Evolutionary conservation across 2,113 vertebrate genomes (phyloP).

Genomic region (Eulemur rufifrons): DNA sequence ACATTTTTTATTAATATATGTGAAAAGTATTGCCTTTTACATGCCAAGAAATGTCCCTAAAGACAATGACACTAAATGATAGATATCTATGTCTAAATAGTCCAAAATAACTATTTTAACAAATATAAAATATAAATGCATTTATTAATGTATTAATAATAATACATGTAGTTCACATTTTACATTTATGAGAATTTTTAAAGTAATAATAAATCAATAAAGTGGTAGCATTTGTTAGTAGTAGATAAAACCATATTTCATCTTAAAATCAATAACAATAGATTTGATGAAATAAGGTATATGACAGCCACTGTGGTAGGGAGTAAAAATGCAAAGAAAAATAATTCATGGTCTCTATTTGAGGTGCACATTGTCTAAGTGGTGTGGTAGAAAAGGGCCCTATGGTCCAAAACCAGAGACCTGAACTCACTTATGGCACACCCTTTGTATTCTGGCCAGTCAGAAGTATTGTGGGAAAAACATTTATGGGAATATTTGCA

Average conservation of each 20-base stretch:
- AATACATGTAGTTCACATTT: not conserved
- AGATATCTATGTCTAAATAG: not conserved
- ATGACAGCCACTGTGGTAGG: not conserved
- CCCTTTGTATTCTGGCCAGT: not conserved
- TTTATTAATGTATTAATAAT: not conserved
- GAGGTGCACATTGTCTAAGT: not conserved
- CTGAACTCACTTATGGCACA: not conserved
- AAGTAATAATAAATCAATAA: not conserved
- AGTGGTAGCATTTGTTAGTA: not conserved
- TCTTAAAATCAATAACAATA: conserved; percentile 30
- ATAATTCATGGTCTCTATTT: not conserved
- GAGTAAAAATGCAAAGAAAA: not conserved
- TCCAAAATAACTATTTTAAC: conserved; percentile 16
- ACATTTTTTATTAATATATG: not conserved
- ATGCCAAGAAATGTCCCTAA: not conserved
- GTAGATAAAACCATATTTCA: not conserved
- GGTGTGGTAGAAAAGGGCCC: not conserved
- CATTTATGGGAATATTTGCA: not conserved
- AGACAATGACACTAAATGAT: not conserved
- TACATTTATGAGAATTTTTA: not conserved
- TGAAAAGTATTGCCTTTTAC: conserved; percentile 1
- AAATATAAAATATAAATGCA: not conserved
- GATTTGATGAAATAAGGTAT: conserved; percentile 15
- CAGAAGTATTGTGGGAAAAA: not conserved
- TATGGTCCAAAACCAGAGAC: not conserved